Percentiles rank a stretch among this genome's conserved stretches.
phyloP scores from a whole-genome alignment of 2,113 vertebrate species.

The Drymodes brunneopygia region DNA sequence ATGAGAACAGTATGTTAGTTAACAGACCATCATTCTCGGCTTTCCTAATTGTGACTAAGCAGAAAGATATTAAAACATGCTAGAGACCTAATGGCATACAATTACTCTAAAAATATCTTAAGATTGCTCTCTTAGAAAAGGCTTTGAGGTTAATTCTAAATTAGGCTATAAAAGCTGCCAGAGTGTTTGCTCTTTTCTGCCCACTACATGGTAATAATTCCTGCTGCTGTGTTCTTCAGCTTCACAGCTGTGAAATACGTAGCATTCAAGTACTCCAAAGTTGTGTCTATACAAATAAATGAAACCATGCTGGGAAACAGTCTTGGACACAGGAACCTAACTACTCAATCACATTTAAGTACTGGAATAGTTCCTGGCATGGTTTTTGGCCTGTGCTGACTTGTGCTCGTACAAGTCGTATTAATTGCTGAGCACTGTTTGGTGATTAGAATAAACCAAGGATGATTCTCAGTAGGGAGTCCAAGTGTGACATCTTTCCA shows the following conservation, averaged over 20 bases:
- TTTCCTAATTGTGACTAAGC: slow-evolving; percentile 41
- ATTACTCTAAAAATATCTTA: slow-evolving; percentile 50
- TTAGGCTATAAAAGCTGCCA: slow-evolving; percentile 12
- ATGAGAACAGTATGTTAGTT: neutral
- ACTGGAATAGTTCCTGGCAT: neutral
- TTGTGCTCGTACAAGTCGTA: neutral
- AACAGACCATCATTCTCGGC: neutral
- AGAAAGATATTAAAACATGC: slow-evolving; percentile 1
- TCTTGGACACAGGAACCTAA: neutral
- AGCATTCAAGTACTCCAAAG: neutral
- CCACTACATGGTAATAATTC: neutral
- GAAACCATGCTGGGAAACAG: neutral
- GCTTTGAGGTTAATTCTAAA: slow-evolving; percentile 20
- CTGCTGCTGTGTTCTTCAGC: neutral
- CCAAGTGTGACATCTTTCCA: neutral
- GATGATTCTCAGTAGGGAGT: neutral
- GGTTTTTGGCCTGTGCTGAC: neutral
- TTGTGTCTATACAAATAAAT: neutral
- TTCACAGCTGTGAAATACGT: neutral
- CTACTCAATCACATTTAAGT: neutral
- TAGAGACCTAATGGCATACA: neutral
- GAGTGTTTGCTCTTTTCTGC: neutral
- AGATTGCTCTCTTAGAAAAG: neutral
- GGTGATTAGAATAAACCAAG: neutral
- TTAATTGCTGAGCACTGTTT: neutral